Percentiles rank a stretch among this genome's conserved stretches.
Evolutionary conservation across 2,888 invertebrate genomes (phyloP).

Genomic region (Diarsia mendica): DNA sequence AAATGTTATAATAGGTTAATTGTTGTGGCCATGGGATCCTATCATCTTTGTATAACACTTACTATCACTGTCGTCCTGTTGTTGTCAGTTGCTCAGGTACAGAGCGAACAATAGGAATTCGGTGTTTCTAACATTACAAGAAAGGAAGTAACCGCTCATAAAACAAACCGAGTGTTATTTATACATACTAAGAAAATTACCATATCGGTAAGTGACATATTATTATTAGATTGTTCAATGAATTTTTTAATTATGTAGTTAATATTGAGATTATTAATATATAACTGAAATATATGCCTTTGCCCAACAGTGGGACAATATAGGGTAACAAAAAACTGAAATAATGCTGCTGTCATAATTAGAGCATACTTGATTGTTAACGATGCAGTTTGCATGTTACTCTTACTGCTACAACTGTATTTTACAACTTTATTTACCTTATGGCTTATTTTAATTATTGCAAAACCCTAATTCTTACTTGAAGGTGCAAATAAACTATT

Average conservation of each 20-base stretch:
- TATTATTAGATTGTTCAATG: neutral
- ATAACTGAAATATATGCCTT: too few relatives aligned
- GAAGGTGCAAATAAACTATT: too few relatives aligned
- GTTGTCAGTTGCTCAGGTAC: neutral
- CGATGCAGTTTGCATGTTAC: neutral
- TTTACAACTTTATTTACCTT: too few relatives aligned
- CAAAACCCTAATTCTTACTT: too few relatives aligned
- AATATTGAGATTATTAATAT: too few relatives aligned
- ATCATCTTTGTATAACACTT: neutral
- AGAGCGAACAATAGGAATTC: slow-evolving; percentile 38
- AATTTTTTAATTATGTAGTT: neutral
- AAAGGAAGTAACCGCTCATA: slow-evolving; percentile 1
- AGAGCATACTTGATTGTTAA: neutral
- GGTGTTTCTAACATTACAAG: neutral
- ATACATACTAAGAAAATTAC: slow-evolving; percentile 30
- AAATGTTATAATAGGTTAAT: slow-evolving; percentile 22
- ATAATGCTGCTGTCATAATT: neutral
- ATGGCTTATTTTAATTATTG: too few relatives aligned
- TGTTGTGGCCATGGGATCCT: slow-evolving; percentile 30
- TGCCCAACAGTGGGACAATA: too few relatives aligned
- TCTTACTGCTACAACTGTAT: too few relatives aligned
- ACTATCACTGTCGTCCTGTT: slow-evolving; percentile 16
- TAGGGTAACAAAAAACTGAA: neutral
- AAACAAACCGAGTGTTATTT: slow-evolving; percentile 17
- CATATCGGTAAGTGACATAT: slow-evolving; percentile 24